These are phyloP conservation scores for Felis chaus DNA, from an alignment of 2,113 vertebrate species.

Conservation along the genomic window DNA sequence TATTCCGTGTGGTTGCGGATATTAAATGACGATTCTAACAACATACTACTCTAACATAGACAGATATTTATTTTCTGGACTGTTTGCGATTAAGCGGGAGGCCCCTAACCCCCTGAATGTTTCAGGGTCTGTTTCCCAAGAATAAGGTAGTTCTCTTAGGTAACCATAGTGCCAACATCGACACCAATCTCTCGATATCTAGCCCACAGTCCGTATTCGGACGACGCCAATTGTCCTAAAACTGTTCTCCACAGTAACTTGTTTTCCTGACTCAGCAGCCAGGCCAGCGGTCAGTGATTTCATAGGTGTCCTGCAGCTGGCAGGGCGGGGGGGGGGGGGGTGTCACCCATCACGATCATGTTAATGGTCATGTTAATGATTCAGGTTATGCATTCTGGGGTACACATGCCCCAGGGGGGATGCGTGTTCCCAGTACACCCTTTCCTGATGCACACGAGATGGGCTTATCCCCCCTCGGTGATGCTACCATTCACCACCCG, in stretches of 20 bases:
- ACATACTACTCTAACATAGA: neutral
- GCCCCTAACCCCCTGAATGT: neutral
- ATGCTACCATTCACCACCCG: neutral
- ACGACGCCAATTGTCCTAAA: neutral
- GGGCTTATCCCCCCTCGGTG: neutral
- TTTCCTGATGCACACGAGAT: neutral
- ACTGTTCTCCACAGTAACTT: neutral
- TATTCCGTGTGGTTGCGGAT: too few relatives aligned
- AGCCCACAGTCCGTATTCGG: neutral
- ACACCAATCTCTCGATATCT: neutral
- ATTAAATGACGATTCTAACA: neutral
- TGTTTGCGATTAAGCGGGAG: neutral
- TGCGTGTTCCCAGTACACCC: neutral
- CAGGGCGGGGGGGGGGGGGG: too few relatives aligned
- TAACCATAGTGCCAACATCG: neutral
- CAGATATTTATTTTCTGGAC: neutral
- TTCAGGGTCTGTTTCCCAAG: neutral
- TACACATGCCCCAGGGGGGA: neutral
- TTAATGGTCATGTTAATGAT: neutral
- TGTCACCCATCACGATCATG: too few relatives aligned
- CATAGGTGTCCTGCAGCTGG: rapidly evolving
- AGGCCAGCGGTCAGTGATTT: neutral
- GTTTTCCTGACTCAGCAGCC: neutral
- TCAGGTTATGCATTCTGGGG: too few relatives aligned
- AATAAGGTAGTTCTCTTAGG: neutral